phyloP scores from a whole-genome alignment of 1,140 invertebrate genomes.

The Drosophila watanabei region DNA sequence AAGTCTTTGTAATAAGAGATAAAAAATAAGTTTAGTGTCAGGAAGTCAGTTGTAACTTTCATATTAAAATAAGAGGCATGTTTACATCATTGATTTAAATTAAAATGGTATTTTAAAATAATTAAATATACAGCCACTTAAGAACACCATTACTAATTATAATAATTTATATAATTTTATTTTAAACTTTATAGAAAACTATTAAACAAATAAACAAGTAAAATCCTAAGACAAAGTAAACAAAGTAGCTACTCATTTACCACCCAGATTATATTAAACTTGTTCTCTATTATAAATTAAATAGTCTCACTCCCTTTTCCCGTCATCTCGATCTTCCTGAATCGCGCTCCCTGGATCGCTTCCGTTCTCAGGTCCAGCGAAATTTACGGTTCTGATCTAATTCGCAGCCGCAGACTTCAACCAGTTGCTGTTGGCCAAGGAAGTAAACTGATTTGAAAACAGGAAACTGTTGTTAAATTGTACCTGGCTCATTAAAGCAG shows the following conservation, averaged over 20 bases:
- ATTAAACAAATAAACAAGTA: too few species aligned
- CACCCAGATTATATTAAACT: not conserved
- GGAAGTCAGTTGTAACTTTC: not conserved
- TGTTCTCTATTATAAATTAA: conserved; percentile 7
- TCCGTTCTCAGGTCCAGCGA: conserved; percentile 75
- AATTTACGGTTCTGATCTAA: conserved; percentile 84
- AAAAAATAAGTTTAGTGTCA: too few species aligned
- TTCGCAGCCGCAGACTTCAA: conserved; percentile 46
- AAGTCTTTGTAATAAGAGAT: too few species aligned
- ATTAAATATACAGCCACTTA: too few species aligned
- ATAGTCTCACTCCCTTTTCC: conserved; percentile 6
- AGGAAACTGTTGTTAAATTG: conserved; percentile 81
- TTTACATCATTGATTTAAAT: not conserved
- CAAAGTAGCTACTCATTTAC: not conserved
- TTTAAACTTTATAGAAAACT: not conserved
- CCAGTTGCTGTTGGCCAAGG: conserved; percentile 74
- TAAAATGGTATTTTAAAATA: not conserved
- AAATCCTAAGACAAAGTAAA: too few species aligned
- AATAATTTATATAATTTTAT: too few species aligned
- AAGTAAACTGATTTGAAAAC: conserved; percentile 83
- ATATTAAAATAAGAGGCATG: not conserved
- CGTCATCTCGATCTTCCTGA: conserved; percentile 15
- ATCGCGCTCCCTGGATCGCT: conserved; percentile 32
- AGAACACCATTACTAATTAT: too few species aligned
- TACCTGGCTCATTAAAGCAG: conserved; percentile 78